These are phyloP conservation scores for Pedionomus torquatus DNA, from an alignment of 2,113 vertebrate genomes.

Conservation along the genomic window DNA sequence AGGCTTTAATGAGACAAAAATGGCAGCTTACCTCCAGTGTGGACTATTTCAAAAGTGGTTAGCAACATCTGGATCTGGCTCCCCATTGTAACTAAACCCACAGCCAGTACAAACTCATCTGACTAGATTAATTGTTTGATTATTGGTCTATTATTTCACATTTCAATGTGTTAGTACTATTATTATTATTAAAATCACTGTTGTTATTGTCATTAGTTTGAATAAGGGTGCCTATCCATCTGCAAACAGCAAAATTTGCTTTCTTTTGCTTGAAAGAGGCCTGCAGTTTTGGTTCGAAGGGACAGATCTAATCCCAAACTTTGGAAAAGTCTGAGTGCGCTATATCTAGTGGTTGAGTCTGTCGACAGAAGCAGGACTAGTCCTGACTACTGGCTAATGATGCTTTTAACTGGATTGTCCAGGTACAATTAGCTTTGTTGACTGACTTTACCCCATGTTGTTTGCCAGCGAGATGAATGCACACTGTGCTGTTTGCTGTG, in stretches of 20 bases:
- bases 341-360: neutral
- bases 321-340: neutral
- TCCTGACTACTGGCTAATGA: neutral
- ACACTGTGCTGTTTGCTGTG: neutral
- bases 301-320: neutral
- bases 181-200: neutral
- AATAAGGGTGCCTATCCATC: neutral
- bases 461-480: neutral
- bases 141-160: neutral
- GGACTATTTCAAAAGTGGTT: neutral
- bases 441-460: neutral
- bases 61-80: neutral
- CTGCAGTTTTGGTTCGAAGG: neutral
- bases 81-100: neutral
- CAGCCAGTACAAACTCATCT: neutral
- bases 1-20: neutral
- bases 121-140: neutral
- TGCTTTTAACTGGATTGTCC: neutral
- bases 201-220: neutral
- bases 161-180: neutral
- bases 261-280: neutral
- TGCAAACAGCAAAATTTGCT: neutral
- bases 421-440: conserved; percentile 20
- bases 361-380: neutral
- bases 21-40: neutral